Conservation (phyloP, 2,113 vertebrate species). For the Sinocyclocheilus anshuiensis region DNA sequence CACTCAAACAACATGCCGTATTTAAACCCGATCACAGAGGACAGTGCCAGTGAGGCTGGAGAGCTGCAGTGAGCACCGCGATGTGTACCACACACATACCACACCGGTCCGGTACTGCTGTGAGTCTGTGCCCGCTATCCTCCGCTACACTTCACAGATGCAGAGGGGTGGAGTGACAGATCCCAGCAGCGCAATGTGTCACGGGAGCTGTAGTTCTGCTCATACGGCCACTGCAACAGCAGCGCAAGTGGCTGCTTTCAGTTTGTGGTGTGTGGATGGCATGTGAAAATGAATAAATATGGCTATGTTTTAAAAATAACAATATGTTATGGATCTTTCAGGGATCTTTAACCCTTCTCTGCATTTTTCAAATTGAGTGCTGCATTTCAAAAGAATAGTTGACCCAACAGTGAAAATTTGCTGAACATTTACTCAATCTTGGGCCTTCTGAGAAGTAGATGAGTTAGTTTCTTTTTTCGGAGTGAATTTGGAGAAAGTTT, state of each 20-base stretch:
- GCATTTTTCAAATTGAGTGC: neutral
- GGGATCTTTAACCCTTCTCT: neutral
- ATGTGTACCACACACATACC: neutral
- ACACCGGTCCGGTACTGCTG: conserved; percentile 11
- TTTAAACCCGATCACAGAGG: neutral
- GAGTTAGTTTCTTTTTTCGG: too few relatives aligned
- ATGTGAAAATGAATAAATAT: neutral
- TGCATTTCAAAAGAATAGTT: neutral
- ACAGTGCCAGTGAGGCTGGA: neutral
- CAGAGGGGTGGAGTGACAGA: conserved; percentile 45
- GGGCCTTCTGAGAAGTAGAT: neutral
- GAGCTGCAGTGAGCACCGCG: conserved; percentile 26
- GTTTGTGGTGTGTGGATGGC: neutral
- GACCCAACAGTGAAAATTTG: neutral
- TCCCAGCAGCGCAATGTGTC: neutral
- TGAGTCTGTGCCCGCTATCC: conserved; percentile 3
- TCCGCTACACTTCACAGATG: conserved; percentile 17
- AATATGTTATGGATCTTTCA: neutral
- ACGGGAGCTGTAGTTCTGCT: conserved; percentile 44
- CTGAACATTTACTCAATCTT: neutral
- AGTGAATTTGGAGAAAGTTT: neutral
- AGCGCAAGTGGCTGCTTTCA: neutral
- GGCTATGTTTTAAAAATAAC: neutral
- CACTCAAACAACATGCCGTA: neutral
- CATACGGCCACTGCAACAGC: neutral